Evolutionary conservation across 30 jellyfish, hydroid and myxozoan species (phyloP).

Genomic region (Catostylus mosaicus): DNA sequence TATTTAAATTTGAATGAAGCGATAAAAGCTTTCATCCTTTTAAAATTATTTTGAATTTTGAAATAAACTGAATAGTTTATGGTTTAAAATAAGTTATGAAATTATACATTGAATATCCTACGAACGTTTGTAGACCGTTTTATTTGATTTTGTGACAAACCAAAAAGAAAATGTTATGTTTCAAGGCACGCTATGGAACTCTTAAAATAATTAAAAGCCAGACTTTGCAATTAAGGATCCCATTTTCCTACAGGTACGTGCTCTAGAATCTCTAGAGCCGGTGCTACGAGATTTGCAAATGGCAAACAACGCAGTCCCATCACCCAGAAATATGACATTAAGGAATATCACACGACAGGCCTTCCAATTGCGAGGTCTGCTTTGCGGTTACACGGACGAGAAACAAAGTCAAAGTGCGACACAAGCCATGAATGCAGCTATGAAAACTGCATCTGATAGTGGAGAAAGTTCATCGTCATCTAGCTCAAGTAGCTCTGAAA

Average conservation of each 20-base stretch:
- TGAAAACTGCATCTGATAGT: background rate
- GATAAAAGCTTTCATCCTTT: no score
- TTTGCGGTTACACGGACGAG: conserved; percentile 41
- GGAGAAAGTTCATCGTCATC: conserved; percentile 8
- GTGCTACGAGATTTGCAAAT: conserved; percentile 39
- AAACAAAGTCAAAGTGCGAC: background rate
- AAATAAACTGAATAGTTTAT: no score
- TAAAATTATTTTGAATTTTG: no score
- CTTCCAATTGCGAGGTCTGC: conserved; percentile 19
- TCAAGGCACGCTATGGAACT: no score
- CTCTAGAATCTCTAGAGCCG: conserved; percentile 53
- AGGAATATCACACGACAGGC: conserved; percentile 4
- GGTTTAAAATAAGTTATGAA: no score
- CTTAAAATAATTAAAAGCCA: no score
- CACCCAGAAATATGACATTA: background rate
- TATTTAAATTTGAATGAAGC: no score
- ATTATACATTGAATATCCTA: no score
- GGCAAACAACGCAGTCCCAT: conserved; percentile 16
- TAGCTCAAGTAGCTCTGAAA: background rate
- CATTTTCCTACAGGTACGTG: conserved; percentile 36
- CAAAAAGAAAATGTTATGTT: no score
- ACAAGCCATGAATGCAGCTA: background rate
- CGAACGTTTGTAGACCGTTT: no score
- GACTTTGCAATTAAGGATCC: no score
- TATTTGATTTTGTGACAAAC: no score